Base-by-base conservation (phyloP, 2,888 invertebrate genomes). In the Crossocerus cetratus region DNA sequence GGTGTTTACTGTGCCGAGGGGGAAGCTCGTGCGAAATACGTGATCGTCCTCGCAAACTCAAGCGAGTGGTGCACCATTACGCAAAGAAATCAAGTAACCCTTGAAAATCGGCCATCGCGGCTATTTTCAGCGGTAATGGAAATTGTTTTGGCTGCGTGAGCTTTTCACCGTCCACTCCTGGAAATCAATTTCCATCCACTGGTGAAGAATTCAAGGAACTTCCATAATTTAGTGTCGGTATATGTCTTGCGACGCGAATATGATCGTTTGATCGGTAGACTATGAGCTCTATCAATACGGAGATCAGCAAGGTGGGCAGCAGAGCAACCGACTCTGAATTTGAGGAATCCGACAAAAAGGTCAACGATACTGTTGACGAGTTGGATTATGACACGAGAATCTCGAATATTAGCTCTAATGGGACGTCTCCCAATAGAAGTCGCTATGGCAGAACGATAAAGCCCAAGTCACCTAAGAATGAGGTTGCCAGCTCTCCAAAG, bases 391-490 rank as follows among this genome's bases (percentile, higher is more conserved):
- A 56, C 2, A 62, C 49, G 57, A 71, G 65, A 16, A 64, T 64
- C 16, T 59, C 57, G 4, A 22, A n/a, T 54, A 32, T 16, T 3
- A 70, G 72, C 42, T 60, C 2, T 22, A 76, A 57, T 43, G 64
- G 63, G 56, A 67, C 5, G 45, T 67, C 69, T 16, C 73, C 74
- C 3, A 70, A 76, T 55, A 92, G 89, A 32, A 94, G 93, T 79
- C 92, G 94, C 14, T 94, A 93, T 87, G 94, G 94, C 8, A 91
- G 94, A 85, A 90, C 92, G 62, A 91, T 93, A 42, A 92, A 92
- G 65, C 89, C 91, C 4, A 93, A 93, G 62, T 81, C 85, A 54
- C 84, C 78, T 44, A 77, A 60, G 63, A 80, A 69, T 71, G 54
- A 70, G 53, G 64, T 74, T 65, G 66, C 68, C 32, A 76, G 74